These are phyloP conservation scores for Nephrocerus scutellatus DNA, from an alignment of 2,888 invertebrate genomes.

Conservation along the genomic window DNA sequence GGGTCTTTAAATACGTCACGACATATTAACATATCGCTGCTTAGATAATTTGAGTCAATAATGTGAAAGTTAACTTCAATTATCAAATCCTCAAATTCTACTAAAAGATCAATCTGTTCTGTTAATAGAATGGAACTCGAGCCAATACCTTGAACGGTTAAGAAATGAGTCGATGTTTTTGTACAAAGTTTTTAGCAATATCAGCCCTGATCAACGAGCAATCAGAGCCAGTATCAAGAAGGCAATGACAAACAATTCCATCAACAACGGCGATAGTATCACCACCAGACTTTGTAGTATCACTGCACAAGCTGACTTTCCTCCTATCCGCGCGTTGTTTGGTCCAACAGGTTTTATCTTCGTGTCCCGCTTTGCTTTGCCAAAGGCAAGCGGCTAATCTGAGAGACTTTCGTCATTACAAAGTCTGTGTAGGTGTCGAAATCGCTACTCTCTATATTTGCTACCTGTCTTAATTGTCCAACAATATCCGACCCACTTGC, in stretches of 20 bases:
- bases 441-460: constrained; percentile 8
- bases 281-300: constrained; percentile 2
- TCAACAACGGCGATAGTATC: constrained; percentile 4
- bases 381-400: constrained; percentile 7
- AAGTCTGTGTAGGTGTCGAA: no score
- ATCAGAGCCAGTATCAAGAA: constrained; percentile 8
- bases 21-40: constrained; percentile 7
- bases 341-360: no score
- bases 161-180: no score
- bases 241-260: constrained; percentile 4
- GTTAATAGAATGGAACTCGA: constrained; percentile 3
- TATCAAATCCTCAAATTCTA: background rate
- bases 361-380: no score
- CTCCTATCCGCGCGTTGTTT: no score
- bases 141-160: constrained; percentile 1
- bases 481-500: constrained; percentile 4
- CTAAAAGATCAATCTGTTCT: constrained; percentile 3
- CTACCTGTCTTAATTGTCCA: constrained; percentile 1
- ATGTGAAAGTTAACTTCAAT: constrained; percentile 5
- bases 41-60: constrained; percentile 1
- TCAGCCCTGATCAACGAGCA: constrained; percentile 9
- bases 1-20: constrained; percentile 7
- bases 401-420: constrained; percentile 6
- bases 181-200: background rate
- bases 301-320: no score